Base-by-base conservation (phyloP, 2,113 vertebrate genomes). In the Bolborhynchus lineola region DNA sequence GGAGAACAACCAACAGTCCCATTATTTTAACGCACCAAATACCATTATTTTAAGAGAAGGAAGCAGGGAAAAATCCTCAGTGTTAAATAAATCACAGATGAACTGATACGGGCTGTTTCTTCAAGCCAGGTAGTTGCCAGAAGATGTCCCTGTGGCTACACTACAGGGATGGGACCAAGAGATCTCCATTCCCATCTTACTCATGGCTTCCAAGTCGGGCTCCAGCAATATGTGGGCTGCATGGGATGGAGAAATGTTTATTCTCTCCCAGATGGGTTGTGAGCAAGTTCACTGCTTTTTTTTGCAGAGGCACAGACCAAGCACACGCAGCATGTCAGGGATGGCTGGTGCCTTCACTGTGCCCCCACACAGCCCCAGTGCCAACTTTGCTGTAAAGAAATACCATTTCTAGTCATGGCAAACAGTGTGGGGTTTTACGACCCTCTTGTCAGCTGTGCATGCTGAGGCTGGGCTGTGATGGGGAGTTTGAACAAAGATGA, bases 361-460 rank as follows among this genome's bases (percentile, higher is more conserved):
- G 16, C 13, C n/a, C 15, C 29, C 4, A 3, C 41, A 46, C 39
- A 39, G 59, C 57, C 31, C 24, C 63, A 62, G 33, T 2, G 1
- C 64, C 69, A 46, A 74, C 67, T 28, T 2, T 49, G 18, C 37
- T 10, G 0, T 15, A 37, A 84, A 28, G 13, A 91, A 68, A 75
- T 7, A 47, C 7, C 33, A 39, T 42, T 84, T 64, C 39, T 37
- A 4, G 39, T 26, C 31, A 3, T 1, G 0, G n/a, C 39, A 65
- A 63, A 53, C 9, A 17, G 6, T 2, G 19, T 25, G 35, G 24
- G 12, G 2, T 28, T 75, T 94, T 59, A 42, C 8, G 3, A 37
- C 2, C 4, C 13, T 75, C 28, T 57, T 2, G 1, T 52, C 52
- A 76, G 3, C n/a, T 53, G 5, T 33, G 19, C 0, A 0, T 42